Evolutionary conservation across 2,797 vertebrate genomes (phyloP).

Genomic region (Leptoclinus maculatus): DNA sequence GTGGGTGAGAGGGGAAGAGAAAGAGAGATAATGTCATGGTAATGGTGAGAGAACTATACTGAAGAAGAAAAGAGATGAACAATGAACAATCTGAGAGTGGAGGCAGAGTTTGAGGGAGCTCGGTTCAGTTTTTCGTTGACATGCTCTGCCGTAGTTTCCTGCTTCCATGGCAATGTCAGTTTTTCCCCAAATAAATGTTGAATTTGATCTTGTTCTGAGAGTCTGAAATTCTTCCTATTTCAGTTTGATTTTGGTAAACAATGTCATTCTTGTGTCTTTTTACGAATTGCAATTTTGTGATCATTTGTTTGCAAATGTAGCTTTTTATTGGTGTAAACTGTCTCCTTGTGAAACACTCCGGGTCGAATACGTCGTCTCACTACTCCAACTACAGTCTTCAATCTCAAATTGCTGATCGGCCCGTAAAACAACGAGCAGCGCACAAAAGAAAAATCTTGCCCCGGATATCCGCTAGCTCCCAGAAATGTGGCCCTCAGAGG

Average conservation of each 20-base stretch:
- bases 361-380: too few relatives aligned
- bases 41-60: constrained; percentile 5
- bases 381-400: too few relatives aligned
- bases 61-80: not conserved
- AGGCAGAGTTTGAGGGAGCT: not conserved
- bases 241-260: not conserved
- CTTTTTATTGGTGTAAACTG: too few relatives aligned
- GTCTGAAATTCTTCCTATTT: too few relatives aligned
- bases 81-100: not conserved
- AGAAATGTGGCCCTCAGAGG: too few relatives aligned
- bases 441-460: too few relatives aligned
- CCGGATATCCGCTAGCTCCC: too few relatives aligned
- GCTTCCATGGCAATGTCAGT: not conserved
- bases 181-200: not conserved
- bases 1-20: not conserved
- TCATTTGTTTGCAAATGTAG: not conserved
- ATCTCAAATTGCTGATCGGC: too few relatives aligned
- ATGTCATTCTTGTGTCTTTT: not conserved
- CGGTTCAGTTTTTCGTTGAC: not conserved
- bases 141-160: not conserved
- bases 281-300: not conserved
- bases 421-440: too few relatives aligned
- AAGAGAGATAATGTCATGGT: not conserved
- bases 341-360: too few relatives aligned
- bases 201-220: not conserved